These are phyloP conservation scores for Aythya baeri DNA, from an alignment of 2,113 vertebrate genomes.

Conservation along the genomic window DNA sequence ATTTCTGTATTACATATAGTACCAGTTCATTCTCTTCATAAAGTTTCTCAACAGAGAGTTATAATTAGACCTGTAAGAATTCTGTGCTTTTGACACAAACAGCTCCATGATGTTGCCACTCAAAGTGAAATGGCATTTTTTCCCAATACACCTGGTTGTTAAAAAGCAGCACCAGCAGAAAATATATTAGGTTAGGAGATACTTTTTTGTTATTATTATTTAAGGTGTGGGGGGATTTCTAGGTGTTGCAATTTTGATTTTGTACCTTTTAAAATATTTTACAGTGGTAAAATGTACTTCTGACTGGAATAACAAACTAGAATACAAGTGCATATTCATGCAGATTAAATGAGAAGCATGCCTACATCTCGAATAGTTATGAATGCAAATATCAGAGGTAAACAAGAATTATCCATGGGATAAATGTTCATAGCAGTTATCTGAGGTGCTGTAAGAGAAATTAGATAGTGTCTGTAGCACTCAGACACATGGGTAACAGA, in stretches of 20 bases:
- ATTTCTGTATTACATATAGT: background rate
- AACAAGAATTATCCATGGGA: background rate
- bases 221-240: background rate
- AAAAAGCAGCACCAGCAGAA: background rate
- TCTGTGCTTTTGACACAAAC: background rate
- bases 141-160: background rate
- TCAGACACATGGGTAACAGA: background rate
- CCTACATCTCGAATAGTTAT: background rate
- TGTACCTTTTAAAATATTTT: background rate
- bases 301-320: background rate
- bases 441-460: background rate
- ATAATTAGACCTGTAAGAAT: background rate
- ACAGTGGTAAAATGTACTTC: background rate
- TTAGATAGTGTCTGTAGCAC: background rate
- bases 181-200: background rate
- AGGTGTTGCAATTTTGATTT: background rate
- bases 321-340: background rate
- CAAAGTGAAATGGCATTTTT: background rate
- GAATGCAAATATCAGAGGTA: background rate
- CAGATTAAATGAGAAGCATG: background rate
- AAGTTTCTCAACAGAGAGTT: background rate
- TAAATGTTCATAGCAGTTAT: background rate
- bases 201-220: background rate
- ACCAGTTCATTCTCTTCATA: background rate
- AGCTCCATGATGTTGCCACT: background rate